Evolutionary conservation across 2,113 vertebrate genomes (phyloP).

Genomic region (Corythaeola cristata): DNA sequence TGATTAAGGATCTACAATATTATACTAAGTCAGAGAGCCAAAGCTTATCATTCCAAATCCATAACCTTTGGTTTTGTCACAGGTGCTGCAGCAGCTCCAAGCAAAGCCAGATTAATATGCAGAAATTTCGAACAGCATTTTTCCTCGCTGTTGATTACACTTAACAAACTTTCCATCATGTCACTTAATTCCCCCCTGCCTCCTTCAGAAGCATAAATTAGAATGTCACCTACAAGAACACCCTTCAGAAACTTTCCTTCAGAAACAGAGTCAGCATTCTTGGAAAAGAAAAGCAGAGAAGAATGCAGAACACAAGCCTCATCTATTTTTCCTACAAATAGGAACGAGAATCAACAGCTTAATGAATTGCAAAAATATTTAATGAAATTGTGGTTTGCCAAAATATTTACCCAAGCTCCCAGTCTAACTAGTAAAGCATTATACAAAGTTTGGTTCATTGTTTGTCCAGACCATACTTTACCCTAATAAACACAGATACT

Average conservation of each 20-base stretch:
- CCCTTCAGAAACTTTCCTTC: slow-evolving; percentile 32
- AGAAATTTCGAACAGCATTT: slow-evolving; percentile 41
- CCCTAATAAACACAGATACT: neutral
- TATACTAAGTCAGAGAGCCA: neutral
- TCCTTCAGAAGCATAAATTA: slow-evolving; percentile 44
- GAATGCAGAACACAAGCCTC: neutral
- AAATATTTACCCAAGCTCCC: neutral
- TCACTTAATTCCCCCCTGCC: slow-evolving; percentile 37
- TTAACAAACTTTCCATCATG: slow-evolving; percentile 57
- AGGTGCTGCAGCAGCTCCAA: neutral
- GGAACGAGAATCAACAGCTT: neutral
- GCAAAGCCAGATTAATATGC: slow-evolving; percentile 57
- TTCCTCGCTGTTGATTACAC: slow-evolving; percentile 53
- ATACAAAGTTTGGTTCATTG: neutral
- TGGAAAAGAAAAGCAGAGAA: neutral
- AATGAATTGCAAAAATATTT: neutral
- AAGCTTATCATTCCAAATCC: neutral
- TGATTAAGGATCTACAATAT: neutral
- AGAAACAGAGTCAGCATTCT: neutral
- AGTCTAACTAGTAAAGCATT: neutral
- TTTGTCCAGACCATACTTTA: neutral
- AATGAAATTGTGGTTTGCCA: neutral
- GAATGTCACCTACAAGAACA: slow-evolving; percentile 42
- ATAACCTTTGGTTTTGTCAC: neutral
- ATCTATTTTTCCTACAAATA: neutral